Base-by-base conservation (phyloP, 1,140 invertebrate species). In the Hestina assimilis region DNA sequence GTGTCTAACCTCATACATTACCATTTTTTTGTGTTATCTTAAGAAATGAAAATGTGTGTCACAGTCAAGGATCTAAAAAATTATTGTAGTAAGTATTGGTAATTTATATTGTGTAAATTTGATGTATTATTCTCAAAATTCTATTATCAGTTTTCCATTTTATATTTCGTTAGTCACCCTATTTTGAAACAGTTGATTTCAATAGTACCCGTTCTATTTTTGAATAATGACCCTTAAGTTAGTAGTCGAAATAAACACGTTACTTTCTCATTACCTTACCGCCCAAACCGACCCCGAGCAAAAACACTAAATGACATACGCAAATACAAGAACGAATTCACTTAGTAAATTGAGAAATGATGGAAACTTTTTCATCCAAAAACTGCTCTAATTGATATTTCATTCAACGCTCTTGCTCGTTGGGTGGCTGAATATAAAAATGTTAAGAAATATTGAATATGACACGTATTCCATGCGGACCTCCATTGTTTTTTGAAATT, bases 281-380 rank as follows among this genome's bases (percentile, higher is more conserved):
- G 69, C 79, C 80, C 81, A 82, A 80, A 82, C 75, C 63, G 83
- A 67, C 63, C 58, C 64, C 41, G 63, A 56, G 53, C 75, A 87
- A 87, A 87, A 86, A 86, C 77, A 56, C 70, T 60, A 87, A 84
- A 87, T 83, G 79, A 87, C 79, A 82, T 82, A 77, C 75, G 41
- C 67, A 67, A 76, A 84, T 84, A 76, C 69, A 65, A 66, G 62
- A 60, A 79, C 75, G 73, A 75, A 83, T 79, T 86, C 79, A 84
- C 78, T 86, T 86, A 87, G 70, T 72, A 84, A 86, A 87, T 86
- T 86, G 79, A 84, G 78, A 87, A 79, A 79, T 87, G 78, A 82
- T 83, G 67, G 58, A 57, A 73, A 61, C 73, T 80, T 80, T 79
- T 67, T 55, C 45, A 42, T 60, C 50, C 68, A 69, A 78, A 86